These are phyloP conservation scores for Falco punctatus DNA, from an alignment of 2,113 vertebrate species.

Conservation along the genomic window DNA sequence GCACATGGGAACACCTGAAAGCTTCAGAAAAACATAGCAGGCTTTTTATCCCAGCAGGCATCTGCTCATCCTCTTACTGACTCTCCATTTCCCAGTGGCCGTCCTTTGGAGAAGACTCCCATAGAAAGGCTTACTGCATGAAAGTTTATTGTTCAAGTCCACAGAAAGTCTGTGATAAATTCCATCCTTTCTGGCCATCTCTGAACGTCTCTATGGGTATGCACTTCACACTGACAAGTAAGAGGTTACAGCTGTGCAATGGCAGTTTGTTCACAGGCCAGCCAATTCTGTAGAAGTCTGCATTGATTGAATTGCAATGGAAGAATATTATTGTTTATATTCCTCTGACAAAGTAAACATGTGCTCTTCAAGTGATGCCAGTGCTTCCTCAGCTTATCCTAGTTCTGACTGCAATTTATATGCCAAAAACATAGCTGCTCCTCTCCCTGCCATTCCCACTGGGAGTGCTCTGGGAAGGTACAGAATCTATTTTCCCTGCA, in stretches of 20 bases:
- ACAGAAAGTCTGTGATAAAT: not conserved
- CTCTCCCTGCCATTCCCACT: not conserved
- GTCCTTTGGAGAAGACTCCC: not conserved
- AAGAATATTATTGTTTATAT: not conserved
- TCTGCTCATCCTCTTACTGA: not conserved
- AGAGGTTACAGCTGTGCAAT: not conserved
- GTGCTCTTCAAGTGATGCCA: not conserved
- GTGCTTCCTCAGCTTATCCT: not conserved
- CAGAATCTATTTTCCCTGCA: not conserved
- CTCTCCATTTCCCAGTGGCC: not conserved
- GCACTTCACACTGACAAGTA: not conserved
- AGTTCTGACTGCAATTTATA: not conserved
- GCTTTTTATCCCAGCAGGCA: not conserved
- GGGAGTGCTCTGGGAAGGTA: not conserved
- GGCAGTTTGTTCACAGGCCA: not conserved
- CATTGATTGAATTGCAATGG: not conserved
- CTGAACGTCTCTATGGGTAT: accelerated
- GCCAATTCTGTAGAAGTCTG: not conserved
- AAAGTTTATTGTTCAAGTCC: not conserved
- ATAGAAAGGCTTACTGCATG: not conserved
- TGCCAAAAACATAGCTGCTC: not conserved
- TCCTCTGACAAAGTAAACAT: not conserved
- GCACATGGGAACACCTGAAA: not conserved
- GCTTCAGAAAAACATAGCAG: not conserved
- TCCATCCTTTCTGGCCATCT: not conserved